A percentile compares a stretch with the other conserved stretches of the same genome.
Evolutionary conservation across 2,888 invertebrate genomes (phyloP).

Genomic region (Cataglyphis cursor): DNA sequence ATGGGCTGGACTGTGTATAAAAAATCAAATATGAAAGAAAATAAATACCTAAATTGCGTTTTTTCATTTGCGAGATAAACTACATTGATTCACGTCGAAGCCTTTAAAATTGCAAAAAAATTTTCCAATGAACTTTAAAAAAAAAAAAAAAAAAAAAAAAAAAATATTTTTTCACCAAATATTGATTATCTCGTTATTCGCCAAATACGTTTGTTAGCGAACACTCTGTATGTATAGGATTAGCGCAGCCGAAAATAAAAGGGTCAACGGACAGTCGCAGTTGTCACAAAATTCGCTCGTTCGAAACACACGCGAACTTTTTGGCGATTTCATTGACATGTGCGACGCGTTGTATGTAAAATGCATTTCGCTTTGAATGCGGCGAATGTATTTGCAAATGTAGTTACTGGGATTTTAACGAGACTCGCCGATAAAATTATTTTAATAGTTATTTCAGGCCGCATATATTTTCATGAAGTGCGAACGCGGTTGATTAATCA

Average conservation of each 20-base stretch:
- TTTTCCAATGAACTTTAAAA: neutral
- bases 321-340: constrained; percentile 37
- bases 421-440: constrained; percentile 26
- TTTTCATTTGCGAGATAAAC: neutral
- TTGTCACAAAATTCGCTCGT: neutral
- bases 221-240: neutral
- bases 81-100: neutral
- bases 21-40: constrained; percentile 4
- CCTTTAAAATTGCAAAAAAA: neutral
- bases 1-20: neutral
- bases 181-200: neutral
- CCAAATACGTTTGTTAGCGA: neutral
- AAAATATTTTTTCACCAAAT: neutral
- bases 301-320: constrained; percentile 27
- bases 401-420: constrained; percentile 35
- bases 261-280: constrained; percentile 18
- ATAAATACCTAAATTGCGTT: neutral
- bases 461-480: constrained; percentile 12
- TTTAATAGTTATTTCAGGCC: neutral
- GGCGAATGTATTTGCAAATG: constrained; percentile 11
- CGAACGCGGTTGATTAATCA: neutral
- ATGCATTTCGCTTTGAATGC: constrained; percentile 29
- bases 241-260: constrained; percentile 17
- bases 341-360: constrained; percentile 30
- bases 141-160: neutral